Evolutionary conservation across 2,797 vertebrate species (phyloP), one percentile per base, ranked within the genome.

Genomic region (Luscinia megarhynchos): DNA sequence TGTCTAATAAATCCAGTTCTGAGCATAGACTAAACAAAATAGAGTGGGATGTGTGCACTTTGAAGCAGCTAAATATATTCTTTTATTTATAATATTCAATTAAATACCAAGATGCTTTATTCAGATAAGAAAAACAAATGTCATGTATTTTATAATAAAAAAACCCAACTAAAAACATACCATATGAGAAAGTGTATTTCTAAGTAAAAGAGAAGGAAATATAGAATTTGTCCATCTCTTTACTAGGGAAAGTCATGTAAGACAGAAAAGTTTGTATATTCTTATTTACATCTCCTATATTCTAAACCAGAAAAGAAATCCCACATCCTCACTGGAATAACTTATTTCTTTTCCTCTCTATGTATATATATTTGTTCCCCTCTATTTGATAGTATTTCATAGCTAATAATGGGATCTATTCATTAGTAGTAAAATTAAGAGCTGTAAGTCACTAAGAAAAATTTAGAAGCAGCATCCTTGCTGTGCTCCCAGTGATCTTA

Each of bases 1-100:
- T 85, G 23, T 54, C 64, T 87, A 67, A 73, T 75, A 87, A 77
- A 87, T 80, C 23, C 36, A 85, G 17, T 81, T 93, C 26, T 70
- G 21, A 89, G 38, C 55, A 32, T 20, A 78, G 38, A 55, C n/a
- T 27, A 84, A 80, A 66, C 10, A 64, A 78, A 87, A 80, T 38
- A 4, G n/a, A 70, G 70, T 74, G 70, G 57, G 7, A 69, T 43
- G 8, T 30, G 26, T 38, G 30, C n/a, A 24, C 2, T 7, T 64
- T 32, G n/a, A 74, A 90, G 32, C 36, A 34, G 23, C 30, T 48
- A 61, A 87, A 51, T 76, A 38, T 40, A 29, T 88, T 68, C 0
- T 62, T 72, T 76, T 67, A n/a, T 85, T 88, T 79, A 13, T 45
- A 80, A 30, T 45, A 58, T 18, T 55, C 14, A 38, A 11, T 38